These are phyloP conservation scores for Pygoscelis antarcticus DNA, from an alignment of 2,113 vertebrate species.

Conservation along the genomic window DNA sequence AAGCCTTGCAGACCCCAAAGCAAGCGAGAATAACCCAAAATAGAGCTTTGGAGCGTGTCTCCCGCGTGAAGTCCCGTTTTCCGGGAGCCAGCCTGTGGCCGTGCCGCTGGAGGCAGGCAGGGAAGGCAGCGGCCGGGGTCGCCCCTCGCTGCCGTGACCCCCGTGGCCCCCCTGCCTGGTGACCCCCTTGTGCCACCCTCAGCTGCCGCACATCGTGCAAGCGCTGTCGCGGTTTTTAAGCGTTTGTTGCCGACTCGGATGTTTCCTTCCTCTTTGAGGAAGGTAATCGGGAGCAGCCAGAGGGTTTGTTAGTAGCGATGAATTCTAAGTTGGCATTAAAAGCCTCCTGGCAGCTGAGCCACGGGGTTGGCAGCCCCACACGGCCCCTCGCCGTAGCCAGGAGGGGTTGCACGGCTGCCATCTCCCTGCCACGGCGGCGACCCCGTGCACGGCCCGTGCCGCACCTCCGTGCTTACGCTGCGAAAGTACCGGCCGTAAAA, in stretches of 20 bases:
- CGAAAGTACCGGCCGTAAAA: neutral
- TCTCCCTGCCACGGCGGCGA: rapidly evolving
- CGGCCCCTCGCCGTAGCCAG: rapidly evolving
- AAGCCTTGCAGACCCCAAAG: rapidly evolving
- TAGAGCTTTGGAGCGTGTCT: rapidly evolving
- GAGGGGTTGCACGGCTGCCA: neutral
- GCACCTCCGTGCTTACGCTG: neutral
- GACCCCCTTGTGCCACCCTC: neutral
- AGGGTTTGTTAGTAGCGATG: neutral
- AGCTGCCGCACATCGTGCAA: rapidly evolving
- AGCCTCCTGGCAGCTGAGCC: neutral
- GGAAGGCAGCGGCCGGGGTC: neutral
- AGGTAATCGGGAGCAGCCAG: neutral
- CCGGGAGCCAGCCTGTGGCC: neutral
- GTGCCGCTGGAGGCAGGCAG: neutral
- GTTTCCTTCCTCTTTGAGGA: neutral
- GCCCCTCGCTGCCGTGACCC: rapidly evolving
- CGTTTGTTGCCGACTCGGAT: neutral
- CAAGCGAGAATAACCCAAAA: rapidly evolving
- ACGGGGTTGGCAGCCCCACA: neutral
- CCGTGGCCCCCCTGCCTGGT: neutral
- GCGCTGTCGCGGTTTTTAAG: neutral
- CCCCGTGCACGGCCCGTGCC: rapidly evolving
- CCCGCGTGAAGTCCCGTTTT: rapidly evolving
- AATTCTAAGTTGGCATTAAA: rapidly evolving